phyloP scores from a whole-genome alignment of 2,888 invertebrate species.

The Anagyrus pseudococci region DNA sequence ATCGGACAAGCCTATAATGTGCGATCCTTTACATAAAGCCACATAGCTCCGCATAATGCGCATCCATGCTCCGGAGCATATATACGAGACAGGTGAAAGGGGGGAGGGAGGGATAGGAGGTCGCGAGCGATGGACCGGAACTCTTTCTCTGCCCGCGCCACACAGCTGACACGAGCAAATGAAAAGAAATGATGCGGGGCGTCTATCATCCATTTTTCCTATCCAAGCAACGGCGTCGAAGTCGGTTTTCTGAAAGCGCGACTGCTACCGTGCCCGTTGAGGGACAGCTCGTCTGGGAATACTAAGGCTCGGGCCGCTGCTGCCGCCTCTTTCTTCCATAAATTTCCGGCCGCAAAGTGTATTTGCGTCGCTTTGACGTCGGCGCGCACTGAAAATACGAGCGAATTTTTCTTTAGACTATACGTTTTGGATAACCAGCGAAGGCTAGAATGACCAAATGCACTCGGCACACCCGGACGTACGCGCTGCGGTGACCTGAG shows the following conservation, averaged over 20 bases:
- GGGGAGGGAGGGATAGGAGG: no score
- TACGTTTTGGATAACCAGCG: not conserved
- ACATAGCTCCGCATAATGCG: no score
- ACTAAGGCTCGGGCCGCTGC: no score
- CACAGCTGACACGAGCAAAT: no score
- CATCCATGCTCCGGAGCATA: no score
- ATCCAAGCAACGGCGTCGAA: not conserved
- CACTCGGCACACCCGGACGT: slow-evolving; percentile 29
- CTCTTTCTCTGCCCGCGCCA: no score
- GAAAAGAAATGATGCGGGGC: slow-evolving; percentile 10
- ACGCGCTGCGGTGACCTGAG: not conserved
- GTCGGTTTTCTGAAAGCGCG: no score
- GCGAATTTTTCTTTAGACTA: not conserved
- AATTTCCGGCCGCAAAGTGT: slow-evolving; percentile 17
- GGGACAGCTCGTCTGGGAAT: slow-evolving; percentile 10
- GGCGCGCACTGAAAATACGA: slow-evolving; percentile 10
- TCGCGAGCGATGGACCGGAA: no score
- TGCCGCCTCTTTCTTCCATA: slow-evolving; percentile 6
- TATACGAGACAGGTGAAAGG: not conserved
- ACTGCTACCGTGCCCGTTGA: no score
- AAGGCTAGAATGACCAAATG: slow-evolving; percentile 21
- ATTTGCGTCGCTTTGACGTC: slow-evolving; percentile 3
- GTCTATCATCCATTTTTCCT: slow-evolving; percentile 21
- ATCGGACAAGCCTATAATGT: no score
- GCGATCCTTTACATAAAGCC: no score